Evolutionary conservation across 2,797 vertebrate genomes (phyloP).

Genomic region (Enteromius fasciolatus): DNA sequence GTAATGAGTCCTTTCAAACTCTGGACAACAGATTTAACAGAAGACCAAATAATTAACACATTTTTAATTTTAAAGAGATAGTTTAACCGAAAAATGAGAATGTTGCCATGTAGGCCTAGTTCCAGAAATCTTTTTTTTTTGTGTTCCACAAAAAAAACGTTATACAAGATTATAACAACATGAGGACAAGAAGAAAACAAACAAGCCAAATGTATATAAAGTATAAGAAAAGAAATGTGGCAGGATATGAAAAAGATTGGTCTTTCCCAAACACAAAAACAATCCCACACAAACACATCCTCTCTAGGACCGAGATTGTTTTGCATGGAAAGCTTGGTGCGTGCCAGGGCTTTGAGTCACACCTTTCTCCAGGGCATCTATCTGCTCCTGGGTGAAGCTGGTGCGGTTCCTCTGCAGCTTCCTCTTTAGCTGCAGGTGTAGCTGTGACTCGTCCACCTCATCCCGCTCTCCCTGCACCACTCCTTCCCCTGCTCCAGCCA

Average conservation of each 20-base stretch:
- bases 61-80: not conserved
- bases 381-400: slow-evolving; percentile 88
- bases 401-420: slow-evolving; percentile 88
- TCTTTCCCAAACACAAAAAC: not conserved
- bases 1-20: slow-evolving; percentile 89
- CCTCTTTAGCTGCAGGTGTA: slow-evolving; percentile 87
- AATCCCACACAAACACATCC: not conserved
- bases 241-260: not conserved
- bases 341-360: slow-evolving; percentile 49
- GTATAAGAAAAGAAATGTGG: not conserved
- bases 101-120: no score
- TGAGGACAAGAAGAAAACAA: not conserved
- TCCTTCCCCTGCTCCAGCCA: slow-evolving; percentile 51
- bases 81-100: no score
- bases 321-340: not conserved
- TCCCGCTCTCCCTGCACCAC: slow-evolving; percentile 61
- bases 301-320: slow-evolving; percentile 38
- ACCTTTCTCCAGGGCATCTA: slow-evolving; percentile 90
- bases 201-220: not conserved
- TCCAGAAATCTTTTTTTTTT: not conserved
- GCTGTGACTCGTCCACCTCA: slow-evolving; percentile 76
- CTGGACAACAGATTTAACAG: slow-evolving; percentile 67
- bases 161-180: not conserved
- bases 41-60: slow-evolving; percentile 55
- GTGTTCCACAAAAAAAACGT: not conserved